phyloP scores from a whole-genome alignment of 1,140 invertebrate species.

The Danaus melanippus region DNA sequence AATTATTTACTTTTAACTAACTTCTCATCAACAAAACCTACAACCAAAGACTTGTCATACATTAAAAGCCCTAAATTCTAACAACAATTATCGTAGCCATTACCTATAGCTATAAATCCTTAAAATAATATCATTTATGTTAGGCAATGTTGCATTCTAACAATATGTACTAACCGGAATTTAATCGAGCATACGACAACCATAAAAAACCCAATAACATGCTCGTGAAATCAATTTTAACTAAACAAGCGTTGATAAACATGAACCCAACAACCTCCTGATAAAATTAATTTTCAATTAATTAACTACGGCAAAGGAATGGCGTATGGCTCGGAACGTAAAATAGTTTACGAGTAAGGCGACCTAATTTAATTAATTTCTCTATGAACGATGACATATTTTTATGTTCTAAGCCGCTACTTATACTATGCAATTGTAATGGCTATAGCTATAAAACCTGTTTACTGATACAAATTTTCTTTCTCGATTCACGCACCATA shows the following conservation, averaged over 20 bases:
- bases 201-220: constrained; percentile 58
- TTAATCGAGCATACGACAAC: constrained; percentile 4
- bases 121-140: constrained; percentile 15
- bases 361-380: too few species aligned
- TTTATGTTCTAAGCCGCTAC: too few species aligned
- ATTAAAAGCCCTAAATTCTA: too few species aligned
- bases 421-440: too few species aligned
- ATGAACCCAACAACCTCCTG: constrained; percentile 4
- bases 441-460: too few species aligned
- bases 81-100: too few species aligned
- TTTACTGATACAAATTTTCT: too few species aligned
- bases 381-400: too few species aligned
- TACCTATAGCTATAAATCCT: constrained; percentile 5
- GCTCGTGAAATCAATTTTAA: constrained; percentile 42
- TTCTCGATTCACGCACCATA: too few species aligned
- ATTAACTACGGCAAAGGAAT: constrained; percentile 2
- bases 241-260: constrained; percentile 18
- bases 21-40: too few species aligned
- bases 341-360: background rate
- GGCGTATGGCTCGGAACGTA: constrained; percentile 1
- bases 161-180: constrained; percentile 9
- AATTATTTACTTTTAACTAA: too few species aligned
- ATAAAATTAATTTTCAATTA: constrained; percentile 7
- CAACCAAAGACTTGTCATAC: too few species aligned
- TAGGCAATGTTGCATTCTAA: constrained; percentile 10